Conservation (phyloP, 2,888 invertebrate species). For the Pyrrhia umbra region DNA sequence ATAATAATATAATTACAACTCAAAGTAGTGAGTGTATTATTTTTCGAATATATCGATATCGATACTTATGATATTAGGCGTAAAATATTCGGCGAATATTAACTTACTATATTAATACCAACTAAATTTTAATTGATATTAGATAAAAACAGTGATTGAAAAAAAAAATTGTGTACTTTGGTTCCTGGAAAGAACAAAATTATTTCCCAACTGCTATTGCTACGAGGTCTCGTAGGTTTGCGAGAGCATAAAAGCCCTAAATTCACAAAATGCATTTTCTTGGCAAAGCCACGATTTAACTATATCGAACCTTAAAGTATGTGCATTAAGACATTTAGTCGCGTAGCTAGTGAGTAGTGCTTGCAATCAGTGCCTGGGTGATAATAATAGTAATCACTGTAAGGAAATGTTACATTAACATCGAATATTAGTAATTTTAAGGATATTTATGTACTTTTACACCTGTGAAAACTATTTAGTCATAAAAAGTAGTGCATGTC, state of each 20-base stretch:
- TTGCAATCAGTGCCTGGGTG: constrained; percentile 54
- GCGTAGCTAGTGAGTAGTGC: constrained; percentile 48
- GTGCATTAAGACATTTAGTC: constrained; percentile 23
- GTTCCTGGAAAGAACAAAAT: no score
- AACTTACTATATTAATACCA: constrained; percentile 1
- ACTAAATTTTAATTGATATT: background rate
- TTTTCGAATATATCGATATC: constrained; percentile 3
- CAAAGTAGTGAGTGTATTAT: background rate
- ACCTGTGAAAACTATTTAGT: constrained; percentile 21
- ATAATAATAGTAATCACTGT: constrained; percentile 31
- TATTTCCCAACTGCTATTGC: no score
- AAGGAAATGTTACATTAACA: constrained; percentile 46
- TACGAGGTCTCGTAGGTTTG: no score
- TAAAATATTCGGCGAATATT: constrained; percentile 11
- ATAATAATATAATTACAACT: background rate
- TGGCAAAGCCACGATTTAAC: constrained; percentile 1
- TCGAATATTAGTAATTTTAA: constrained; percentile 40
- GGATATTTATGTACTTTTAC: constrained; percentile 35
- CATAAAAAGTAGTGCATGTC: background rate
- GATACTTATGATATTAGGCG: background rate
- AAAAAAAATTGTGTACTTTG: no score
- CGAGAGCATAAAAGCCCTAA: background rate
- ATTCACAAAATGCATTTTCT: background rate
- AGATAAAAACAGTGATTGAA: no score
- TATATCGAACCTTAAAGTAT: constrained; percentile 27